A percentile compares a stretch with the other conserved stretches of the same genome.
phyloP scores from a whole-genome alignment of 2,888 invertebrate species.

The Cheilosia variabilis region DNA sequence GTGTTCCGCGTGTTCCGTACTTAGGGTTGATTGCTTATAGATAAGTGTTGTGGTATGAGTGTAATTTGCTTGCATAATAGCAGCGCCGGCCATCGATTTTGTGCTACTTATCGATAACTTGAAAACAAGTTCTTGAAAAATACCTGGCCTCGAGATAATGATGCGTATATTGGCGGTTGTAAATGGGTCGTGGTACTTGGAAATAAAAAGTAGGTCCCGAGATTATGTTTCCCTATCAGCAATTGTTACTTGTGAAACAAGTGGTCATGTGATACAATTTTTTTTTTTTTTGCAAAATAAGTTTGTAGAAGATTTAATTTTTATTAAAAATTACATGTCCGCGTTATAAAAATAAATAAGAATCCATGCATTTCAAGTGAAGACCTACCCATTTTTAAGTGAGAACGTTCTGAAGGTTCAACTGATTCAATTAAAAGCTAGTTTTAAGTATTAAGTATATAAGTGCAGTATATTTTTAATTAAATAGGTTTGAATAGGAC shows the following conservation, averaged over 20 bases:
- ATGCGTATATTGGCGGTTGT: constrained; percentile 30
- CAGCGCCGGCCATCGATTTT: background rate
- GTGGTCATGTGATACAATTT: background rate
- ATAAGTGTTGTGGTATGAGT: background rate
- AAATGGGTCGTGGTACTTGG: constrained; percentile 23
- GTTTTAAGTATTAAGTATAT: too few relatives aligned
- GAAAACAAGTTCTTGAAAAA: constrained; percentile 16
- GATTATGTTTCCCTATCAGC: constrained; percentile 12
- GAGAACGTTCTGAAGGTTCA: too few relatives aligned
- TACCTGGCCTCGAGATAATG: constrained; percentile 37
- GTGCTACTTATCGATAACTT: constrained; percentile 46
- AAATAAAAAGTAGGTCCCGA: constrained; percentile 15
- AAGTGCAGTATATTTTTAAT: too few relatives aligned
- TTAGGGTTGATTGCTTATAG: background rate
- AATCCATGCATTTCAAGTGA: too few relatives aligned
- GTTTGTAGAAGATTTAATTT: too few relatives aligned
- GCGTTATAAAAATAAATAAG: too few relatives aligned
- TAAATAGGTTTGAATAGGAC: too few relatives aligned
- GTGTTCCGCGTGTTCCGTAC: background rate
- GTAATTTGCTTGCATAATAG: background rate
- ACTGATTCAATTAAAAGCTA: too few relatives aligned
- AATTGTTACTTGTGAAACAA: background rate
- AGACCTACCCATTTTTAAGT: too few relatives aligned
- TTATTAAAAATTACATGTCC: too few relatives aligned
- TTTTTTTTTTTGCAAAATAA: background rate